Base-by-base conservation (phyloP, 2,888 invertebrate species). In the Gnatocerus cornutus region DNA sequence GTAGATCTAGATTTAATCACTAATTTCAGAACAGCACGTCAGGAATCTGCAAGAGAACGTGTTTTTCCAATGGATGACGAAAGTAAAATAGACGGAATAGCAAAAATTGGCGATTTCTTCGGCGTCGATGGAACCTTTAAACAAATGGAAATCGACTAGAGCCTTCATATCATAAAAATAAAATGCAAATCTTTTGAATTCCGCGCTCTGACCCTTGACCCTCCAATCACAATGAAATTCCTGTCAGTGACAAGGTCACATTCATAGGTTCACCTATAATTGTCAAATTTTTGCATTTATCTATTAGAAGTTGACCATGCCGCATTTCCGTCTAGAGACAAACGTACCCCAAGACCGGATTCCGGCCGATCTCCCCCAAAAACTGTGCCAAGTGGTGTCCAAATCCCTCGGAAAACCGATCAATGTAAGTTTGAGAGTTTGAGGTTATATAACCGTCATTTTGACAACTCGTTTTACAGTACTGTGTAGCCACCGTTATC, bases 291-390 rank as follows among this genome's bases (percentile, higher is more conserved):
- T 13, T 53, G 14, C 53, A 53, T 50, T 50, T 50, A 9, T 3
- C n/a, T 5, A 3, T n/a, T n/a, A 13, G 9, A 21, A 41, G 10
- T 27, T 14, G 14, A 59, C 48, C 37, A 90, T 91, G 91, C 91
- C 91, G n/a, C 88, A 89, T 80, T 87, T 91, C 62, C 85, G 88
- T 74, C 85, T 91, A 45, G 89, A 90, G 85, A 91, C 91, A 0
- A 91, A 90, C 77, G 84, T 91, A 14, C 84, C 89, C 0, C 86
- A 85, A 69, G 84, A 79, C 33, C 87, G 89, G 83, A 87, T 91
- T 61, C 89, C 90, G 1, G 77, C 83, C 3, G 89, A 89, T 82
- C 88, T 91, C 74, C 84, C 88, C 0, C 81, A 84, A 21, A 88
- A 87, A 81, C 85, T 90, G 3, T 86, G 87, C 61, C 84, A 86